Percentiles rank a stretch among this genome's conserved stretches.
phyloP scores from a whole-genome alignment of 1,140 invertebrate species.

The Pantala flavescens region DNA sequence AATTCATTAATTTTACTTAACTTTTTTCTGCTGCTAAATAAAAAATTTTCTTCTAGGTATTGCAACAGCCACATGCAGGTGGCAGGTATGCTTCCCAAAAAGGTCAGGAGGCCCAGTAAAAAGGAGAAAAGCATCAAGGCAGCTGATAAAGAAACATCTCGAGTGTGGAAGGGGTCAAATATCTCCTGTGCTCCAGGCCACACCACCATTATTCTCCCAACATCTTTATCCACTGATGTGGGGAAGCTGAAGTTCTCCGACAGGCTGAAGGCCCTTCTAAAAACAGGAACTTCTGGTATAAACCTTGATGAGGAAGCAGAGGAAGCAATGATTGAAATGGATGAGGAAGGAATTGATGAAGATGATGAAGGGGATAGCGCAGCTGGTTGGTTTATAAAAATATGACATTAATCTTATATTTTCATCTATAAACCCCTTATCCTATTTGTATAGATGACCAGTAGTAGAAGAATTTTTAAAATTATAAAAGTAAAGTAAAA shows the following conservation, averaged over 20 bases:
- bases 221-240: conserved; percentile 35
- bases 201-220: conserved; percentile 18
- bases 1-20: no score
- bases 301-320: conserved; percentile 25
- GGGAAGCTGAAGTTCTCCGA: conserved; percentile 42
- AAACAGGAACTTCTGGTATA: conserved; percentile 27
- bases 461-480: no score
- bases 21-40: neutral
- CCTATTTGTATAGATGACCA: no score
- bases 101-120: conserved; percentile 36
- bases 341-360: neutral
- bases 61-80: conserved; percentile 44
- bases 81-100: conserved; percentile 38
- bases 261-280: conserved; percentile 38
- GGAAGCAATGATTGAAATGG: neutral
- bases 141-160: neutral
- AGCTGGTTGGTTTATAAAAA: neutral
- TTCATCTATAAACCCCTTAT: no score
- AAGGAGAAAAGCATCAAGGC: conserved; percentile 24
- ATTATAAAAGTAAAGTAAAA: no score
- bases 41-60: conserved; percentile 29
- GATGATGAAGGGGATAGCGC: neutral
- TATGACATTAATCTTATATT: no score
- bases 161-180: neutral
- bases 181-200: neutral